phyloP scores from a whole-genome alignment of 1,140 invertebrate genomes.

The Brachionus rubens region DNA sequence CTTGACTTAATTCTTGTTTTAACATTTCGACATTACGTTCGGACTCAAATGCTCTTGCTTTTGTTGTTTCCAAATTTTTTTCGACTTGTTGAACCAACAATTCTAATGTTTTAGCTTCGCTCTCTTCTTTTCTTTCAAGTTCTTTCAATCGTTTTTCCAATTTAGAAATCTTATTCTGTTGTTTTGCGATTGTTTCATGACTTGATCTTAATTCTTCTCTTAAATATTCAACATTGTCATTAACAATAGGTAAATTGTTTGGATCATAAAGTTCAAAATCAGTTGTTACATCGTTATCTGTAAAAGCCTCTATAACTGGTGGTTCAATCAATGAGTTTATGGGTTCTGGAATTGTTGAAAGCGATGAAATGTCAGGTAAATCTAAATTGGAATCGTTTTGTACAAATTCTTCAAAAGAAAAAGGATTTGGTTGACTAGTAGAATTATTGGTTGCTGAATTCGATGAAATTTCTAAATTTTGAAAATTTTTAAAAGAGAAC shows the following conservation, averaged over 20 bases:
- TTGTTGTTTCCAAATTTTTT: conserved; percentile 29
- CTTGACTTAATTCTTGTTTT: neutral
- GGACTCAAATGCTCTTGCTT: neutral
- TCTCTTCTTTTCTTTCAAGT: conserved; percentile 17
- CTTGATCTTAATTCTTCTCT: neutral
- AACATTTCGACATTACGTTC: neutral
- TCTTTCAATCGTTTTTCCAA: conserved; percentile 21
- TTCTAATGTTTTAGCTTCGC: conserved; percentile 23
- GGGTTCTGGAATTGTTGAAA: too few relatives aligned
- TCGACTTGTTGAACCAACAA: conserved; percentile 17
- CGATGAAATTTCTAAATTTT: too few relatives aligned
- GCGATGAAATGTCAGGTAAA: neutral
- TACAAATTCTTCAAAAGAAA: neutral
- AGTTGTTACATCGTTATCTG: neutral
- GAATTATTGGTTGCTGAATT: too few relatives aligned
- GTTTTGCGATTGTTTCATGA: neutral
- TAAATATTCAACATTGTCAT: neutral
- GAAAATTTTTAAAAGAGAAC: conserved; percentile 41
- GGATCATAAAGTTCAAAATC: neutral
- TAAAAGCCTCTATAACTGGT: neutral
- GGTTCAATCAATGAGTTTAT: too few relatives aligned
- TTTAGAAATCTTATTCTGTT: neutral
- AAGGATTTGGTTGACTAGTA: neutral
- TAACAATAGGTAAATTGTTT: neutral
- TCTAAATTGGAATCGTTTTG: neutral